Evolutionary conservation across 2,888 invertebrate genomes (phyloP), one percentile per base, ranked within the genome.

Genomic region (Hemithea aestivaria): DNA sequence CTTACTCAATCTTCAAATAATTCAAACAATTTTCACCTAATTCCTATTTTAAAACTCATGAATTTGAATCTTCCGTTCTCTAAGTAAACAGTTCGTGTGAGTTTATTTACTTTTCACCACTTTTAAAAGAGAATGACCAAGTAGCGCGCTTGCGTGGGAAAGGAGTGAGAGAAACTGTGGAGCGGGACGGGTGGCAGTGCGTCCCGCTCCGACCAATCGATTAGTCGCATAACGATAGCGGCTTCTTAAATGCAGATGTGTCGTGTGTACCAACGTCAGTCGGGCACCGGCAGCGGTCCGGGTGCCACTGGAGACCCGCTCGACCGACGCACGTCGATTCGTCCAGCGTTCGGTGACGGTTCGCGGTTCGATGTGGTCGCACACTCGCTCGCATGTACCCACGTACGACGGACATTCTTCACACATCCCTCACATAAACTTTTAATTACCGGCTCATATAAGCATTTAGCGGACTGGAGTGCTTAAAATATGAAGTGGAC

Each of bases 161-260:
- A 53, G 49, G 75, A 80, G 72, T 40, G 76, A 71, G 82, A 82
- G 69, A 65, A 60, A 51, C 57, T 53, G 41, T 42, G 44, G 69
- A 85, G 64, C 48, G 69, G 51, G 84, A 80, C 46, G 58, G 72
- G 56, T 64, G 77, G 73, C 76, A 75, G 78, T 78, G 62, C 58
- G 66, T 69, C 82, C 80, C 82, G 72, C 80, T 85, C 79, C 80
- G 73, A 84, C 87, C 85, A 85, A 87, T 87, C 87, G 87, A 87
- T 87, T 87, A 87, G 87, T 87, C 87, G 85, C 85, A 85, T 85
- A 85, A 85, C 87, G 84, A 85, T 83, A 84, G 83, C 85, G 82
- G 77, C 83, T 85, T 85, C 84, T 87, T 87, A 87, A 85, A 85
- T 87, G 87, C 87, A 85, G 87, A 87, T 87, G 84, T 84, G 85